Evolutionary conservation across 2,888 invertebrate genomes (phyloP), one percentile per base, ranked within the genome.

Genomic region (Rhamnusium bicolor): DNA sequence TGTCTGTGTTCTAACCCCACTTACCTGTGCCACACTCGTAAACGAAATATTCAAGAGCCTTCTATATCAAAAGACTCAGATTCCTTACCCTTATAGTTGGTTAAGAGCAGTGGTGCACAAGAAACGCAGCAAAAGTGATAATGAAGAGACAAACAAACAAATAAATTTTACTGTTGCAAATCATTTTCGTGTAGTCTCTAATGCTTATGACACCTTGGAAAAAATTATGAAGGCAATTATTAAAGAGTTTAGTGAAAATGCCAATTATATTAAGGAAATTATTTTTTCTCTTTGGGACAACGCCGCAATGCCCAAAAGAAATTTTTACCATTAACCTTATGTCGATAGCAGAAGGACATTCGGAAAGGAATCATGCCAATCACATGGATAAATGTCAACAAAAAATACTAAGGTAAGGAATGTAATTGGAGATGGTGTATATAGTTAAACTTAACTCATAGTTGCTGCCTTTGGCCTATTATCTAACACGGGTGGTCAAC

Each of bases 41-140:
- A 90, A 89, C 21, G 91, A 92, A 86, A 82, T 92, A 73, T 86
- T 92, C 53, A 91, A 91, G 84, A 90, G 90, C 79, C 85, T 92
- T 53, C 86, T 89, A 0, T 91, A 91, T 86, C 91, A 92, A 84
- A 90, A 90, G 83, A 85, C 90, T 49, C 91, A 87, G 82, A 86
- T 87, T 66, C 87, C 87, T 8, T 87, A 85, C 73, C 83, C 86
- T 4, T 86, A 84, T 69, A 79, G 62, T 71, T 85, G 84, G 83
- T 70, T 87, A 46, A 84, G 84, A 76, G 80, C 70, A 16, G 77
- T 84, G n/a, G 77, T 86, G 6, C 81, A 80, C 56, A 84, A 84
- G 65, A 84, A 83, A 75, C 75, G 85, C 63, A 74, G 77, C 53
- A 56, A 66, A 51, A 51, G 29, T n/a, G 72, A 75, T 29, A 65